phyloP scores from a whole-genome alignment of 2,113 vertebrate genomes.

The Sinocyclocheilus maitianheensis region DNA sequence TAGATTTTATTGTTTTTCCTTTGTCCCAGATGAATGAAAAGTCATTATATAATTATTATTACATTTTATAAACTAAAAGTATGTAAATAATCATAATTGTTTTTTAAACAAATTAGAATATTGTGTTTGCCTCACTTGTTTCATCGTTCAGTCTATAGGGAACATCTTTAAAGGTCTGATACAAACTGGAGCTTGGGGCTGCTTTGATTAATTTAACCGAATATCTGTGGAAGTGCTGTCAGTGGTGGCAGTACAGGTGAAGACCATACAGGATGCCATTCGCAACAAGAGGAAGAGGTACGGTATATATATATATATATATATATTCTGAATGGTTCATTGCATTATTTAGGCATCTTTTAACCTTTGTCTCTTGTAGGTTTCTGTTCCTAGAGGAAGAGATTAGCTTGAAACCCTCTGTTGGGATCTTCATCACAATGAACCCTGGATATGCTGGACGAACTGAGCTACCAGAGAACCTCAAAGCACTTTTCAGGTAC shows the following conservation, averaged over 20 bases:
- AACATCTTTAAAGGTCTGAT: slow-evolving; percentile 83
- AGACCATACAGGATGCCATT: slow-evolving; percentile 80
- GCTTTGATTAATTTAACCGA: slow-evolving; percentile 85
- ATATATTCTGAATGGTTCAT: neutral
- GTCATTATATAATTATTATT: neutral
- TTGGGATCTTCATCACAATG: slow-evolving; percentile 87
- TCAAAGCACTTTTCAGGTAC: slow-evolving; percentile 86
- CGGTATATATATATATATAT: neutral
- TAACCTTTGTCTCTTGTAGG: slow-evolving; percentile 57
- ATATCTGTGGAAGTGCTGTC: slow-evolving; percentile 84
- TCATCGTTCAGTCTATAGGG: slow-evolving; percentile 74
- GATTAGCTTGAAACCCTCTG: slow-evolving; percentile 75
- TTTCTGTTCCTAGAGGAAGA: slow-evolving; percentile 81
- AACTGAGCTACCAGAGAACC: slow-evolving; percentile 83
- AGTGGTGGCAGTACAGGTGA: slow-evolving; percentile 83
- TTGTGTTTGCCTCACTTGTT: neutral
- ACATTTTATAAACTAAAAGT: neutral
- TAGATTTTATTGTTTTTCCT: neutral
- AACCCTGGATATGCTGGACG: slow-evolving; percentile 81
- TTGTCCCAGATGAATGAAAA: neutral
- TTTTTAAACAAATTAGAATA: too few species aligned
- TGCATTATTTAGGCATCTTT: neutral
- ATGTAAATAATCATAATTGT: too few species aligned
- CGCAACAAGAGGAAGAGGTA: slow-evolving; percentile 78
- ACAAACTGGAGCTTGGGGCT: slow-evolving; percentile 83